phyloP scores from a whole-genome alignment of 1,140 invertebrate species.

The Sycobia sp. region DNA sequence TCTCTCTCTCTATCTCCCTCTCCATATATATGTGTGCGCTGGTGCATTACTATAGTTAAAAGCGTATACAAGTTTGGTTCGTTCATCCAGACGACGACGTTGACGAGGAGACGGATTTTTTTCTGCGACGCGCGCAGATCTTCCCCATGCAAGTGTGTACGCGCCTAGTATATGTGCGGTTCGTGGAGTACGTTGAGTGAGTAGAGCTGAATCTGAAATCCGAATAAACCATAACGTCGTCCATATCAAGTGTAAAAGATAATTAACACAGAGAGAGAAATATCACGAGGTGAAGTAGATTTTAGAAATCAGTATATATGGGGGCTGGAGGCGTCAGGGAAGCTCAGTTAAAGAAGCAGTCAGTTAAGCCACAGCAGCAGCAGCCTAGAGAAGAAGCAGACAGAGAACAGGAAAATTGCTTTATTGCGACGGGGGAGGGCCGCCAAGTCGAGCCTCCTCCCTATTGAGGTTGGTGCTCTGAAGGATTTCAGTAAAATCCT shows the following conservation, averaged over 20 bases:
- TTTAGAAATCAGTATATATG: constrained; percentile 26
- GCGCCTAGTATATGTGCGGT: too few species aligned
- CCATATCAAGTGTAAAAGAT: too few species aligned
- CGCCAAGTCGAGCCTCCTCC: constrained; percentile 16
- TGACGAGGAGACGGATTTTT: background rate
- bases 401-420: constrained; percentile 10
- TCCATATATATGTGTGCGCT: too few species aligned
- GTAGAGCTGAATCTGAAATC: too few species aligned
- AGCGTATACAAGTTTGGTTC: background rate
- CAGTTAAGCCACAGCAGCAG: too few species aligned
- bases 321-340: constrained; percentile 18
- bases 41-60: too few species aligned
- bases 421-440: constrained; percentile 2
- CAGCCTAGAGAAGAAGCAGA: constrained; percentile 18
- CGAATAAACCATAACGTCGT: too few species aligned
- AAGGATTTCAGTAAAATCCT: constrained; percentile 1
- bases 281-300: constrained; percentile 3
- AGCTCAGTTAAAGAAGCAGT: constrained; percentile 17
- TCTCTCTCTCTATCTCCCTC: too few species aligned
- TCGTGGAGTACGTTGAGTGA: too few species aligned
- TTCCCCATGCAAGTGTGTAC: too few species aligned
- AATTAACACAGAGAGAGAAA: constrained; percentile 6
- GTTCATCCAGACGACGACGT: background rate
- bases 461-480: constrained; percentile 20
- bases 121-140: too few species aligned